Evolutionary conservation across 2,113 vertebrate species (phyloP), one percentile per base, ranked within the genome.

Genomic region (Oryzias woworae): DNA sequence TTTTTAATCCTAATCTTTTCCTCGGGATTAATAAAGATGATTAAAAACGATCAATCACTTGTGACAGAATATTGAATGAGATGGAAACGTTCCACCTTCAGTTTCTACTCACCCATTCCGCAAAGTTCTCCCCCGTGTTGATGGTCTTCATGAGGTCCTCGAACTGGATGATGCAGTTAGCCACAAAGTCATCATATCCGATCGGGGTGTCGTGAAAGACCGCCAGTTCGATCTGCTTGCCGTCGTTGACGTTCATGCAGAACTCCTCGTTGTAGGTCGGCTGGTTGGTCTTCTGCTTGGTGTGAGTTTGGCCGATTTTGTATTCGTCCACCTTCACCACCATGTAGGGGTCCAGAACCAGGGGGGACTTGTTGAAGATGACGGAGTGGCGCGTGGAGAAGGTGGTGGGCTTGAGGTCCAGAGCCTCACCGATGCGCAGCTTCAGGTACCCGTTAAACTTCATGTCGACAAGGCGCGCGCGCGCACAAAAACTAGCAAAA

Each of bases 221-320:
- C 0, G 96, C 94, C 72, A 98, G 77, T 86, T 99, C 97, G 13
- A 99, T 84, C 58, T 93, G 93, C 3, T 85, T 91, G 5, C 94
- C 96, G 43, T 95, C 87, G 51, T 79, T 93, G 51, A 98, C 95
- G 18, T 92, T 92, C 36, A 94, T 85, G 22, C 91, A 91, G 89
- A 98, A 98, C 81, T 98, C 97, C 88, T 98, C 97, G 58, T 99
- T 98, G 89, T 94, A 99, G 0, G 95, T 98, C 61, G 97, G 97
- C 41, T 85, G 91, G 92, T 95, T 98, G 80, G 96, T 98, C 81
- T 95, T 96, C 89, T 95, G 97, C 73, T 98, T 98, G 79, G 94
- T 93, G 87, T 92, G 94, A 7, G 97, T 98, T 76, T 97, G 96
- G 48, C 97, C 97, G 1, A 98, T 91, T 12, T 95, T 94, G 65